Percentiles rank a stretch among this genome's conserved stretches.
Evolutionary conservation across 2,113 vertebrate species (phyloP).

Genomic region (Muscicapa adusta): DNA sequence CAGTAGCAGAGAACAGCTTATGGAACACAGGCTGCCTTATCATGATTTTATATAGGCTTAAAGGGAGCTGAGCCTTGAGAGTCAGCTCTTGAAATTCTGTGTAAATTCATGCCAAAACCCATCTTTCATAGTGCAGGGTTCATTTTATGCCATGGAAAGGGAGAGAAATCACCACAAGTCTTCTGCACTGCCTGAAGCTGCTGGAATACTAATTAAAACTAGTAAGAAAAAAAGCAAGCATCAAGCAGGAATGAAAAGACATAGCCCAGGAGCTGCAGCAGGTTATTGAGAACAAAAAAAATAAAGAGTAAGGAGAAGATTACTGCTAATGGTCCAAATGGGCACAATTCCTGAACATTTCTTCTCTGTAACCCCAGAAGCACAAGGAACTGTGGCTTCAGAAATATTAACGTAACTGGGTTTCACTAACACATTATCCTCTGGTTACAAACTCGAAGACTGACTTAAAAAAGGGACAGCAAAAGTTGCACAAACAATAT

Average conservation of each 20-base stretch:
- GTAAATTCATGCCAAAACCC: constrained; percentile 21
- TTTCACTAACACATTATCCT: not conserved
- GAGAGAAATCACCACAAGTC: not conserved
- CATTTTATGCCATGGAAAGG: not conserved
- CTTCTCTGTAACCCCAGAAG: not conserved
- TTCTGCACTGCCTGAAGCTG: not conserved
- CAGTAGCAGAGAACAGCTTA: not conserved
- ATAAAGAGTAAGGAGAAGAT: not conserved
- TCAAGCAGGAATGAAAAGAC: not conserved
- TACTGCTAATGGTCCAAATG: not conserved
- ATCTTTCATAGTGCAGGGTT: constrained; percentile 3
- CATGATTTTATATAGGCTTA: not conserved
- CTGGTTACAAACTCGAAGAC: not conserved
- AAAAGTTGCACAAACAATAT: not conserved
- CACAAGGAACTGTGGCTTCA: not conserved
- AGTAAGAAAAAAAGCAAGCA: not conserved
- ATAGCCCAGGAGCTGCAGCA: not conserved
- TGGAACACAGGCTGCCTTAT: constrained; percentile 15
- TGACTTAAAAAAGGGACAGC: not conserved
- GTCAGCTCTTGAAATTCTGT: not conserved
- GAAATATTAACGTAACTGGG: rapidly evolving
- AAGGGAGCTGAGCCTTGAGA: not conserved
- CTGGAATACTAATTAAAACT: not conserved
- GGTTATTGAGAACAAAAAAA: not conserved
- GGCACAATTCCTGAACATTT: not conserved